phyloP scores from a whole-genome alignment of 1,140 invertebrate genomes.

The Dendrolimus punctatus region DNA sequence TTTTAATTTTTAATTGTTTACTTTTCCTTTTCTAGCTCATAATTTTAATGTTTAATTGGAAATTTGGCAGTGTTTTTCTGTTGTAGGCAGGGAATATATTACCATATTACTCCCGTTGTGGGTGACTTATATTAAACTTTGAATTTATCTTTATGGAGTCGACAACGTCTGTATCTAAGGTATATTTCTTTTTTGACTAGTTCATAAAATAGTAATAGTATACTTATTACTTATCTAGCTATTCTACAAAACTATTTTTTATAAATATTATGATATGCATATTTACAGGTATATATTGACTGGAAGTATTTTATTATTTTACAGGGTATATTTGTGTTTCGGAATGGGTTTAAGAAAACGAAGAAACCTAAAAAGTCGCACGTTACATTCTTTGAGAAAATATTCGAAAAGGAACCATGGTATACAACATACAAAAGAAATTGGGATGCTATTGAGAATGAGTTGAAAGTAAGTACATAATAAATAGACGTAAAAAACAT shows the following conservation, averaged over 20 bases:
- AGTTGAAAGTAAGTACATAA: conserved; percentile 32
- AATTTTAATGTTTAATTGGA: too few relatives aligned
- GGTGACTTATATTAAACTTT: too few relatives aligned
- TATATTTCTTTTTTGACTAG: conserved; percentile 9
- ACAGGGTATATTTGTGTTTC: conserved; percentile 58
- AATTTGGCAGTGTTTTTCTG: too few relatives aligned
- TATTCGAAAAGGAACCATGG: conserved; percentile 45
- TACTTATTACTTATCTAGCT: too few relatives aligned
- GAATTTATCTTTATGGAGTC: conserved; percentile 31
- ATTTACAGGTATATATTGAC: not conserved
- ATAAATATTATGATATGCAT: not conserved
- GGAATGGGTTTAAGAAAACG: conserved; percentile 42
- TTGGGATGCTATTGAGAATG: conserved; percentile 42
- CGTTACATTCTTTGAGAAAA: conserved; percentile 29
- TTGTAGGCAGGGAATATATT: too few relatives aligned
- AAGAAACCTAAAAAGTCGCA: conserved; percentile 29
- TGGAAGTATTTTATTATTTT: conserved; percentile 10
- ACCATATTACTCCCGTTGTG: too few relatives aligned
- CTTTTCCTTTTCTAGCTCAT: too few relatives aligned
- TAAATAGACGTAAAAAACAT: not conserved
- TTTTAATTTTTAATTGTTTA: too few relatives aligned
- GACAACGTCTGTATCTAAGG: conserved; percentile 56
- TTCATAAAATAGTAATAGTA: too few relatives aligned
- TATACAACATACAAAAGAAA: conserved; percentile 41
- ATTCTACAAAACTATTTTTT: not conserved